Conservation (phyloP, 2,888 invertebrate species). For the Argyra leucocephala region DNA sequence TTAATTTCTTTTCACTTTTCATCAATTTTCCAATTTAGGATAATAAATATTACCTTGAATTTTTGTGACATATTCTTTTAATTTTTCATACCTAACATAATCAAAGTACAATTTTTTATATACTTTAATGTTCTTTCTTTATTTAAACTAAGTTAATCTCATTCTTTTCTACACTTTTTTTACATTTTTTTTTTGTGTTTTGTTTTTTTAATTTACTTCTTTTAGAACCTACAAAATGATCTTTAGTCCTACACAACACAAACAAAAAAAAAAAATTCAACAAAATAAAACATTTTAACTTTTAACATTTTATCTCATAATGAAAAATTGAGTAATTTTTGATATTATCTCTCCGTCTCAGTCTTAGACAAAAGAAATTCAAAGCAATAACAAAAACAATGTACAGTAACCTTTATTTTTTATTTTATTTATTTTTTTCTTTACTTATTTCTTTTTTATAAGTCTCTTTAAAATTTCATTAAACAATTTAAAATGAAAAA, state of each 20-base stretch:
- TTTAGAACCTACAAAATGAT: background rate
- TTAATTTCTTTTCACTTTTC: too few species aligned
- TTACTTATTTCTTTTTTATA: background rate
- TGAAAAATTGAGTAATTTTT: slow-evolving; percentile 10
- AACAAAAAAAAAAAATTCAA: slow-evolving; percentile 11
- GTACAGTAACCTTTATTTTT: background rate
- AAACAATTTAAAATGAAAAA: background rate
- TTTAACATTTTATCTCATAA: background rate
- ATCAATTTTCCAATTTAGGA: too few species aligned
- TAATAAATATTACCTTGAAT: too few species aligned
- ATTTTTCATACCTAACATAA: too few species aligned
- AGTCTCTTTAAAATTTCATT: background rate
- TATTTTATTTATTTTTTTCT: background rate
- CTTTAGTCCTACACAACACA: background rate
- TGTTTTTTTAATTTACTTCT: background rate
- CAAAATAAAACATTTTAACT: background rate
- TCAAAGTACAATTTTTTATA: too few species aligned
- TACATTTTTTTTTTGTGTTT: background rate
- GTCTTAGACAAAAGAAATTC: background rate
- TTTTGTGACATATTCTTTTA: too few species aligned
- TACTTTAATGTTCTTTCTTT: too few species aligned
- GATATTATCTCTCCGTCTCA: background rate
- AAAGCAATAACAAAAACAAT: too few species aligned
- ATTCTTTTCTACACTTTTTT: too few species aligned
- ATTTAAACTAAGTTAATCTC: too few species aligned